Evolutionary conservation across 2,113 vertebrate genomes (phyloP).

Genomic region (Colossoma macropomum): DNA sequence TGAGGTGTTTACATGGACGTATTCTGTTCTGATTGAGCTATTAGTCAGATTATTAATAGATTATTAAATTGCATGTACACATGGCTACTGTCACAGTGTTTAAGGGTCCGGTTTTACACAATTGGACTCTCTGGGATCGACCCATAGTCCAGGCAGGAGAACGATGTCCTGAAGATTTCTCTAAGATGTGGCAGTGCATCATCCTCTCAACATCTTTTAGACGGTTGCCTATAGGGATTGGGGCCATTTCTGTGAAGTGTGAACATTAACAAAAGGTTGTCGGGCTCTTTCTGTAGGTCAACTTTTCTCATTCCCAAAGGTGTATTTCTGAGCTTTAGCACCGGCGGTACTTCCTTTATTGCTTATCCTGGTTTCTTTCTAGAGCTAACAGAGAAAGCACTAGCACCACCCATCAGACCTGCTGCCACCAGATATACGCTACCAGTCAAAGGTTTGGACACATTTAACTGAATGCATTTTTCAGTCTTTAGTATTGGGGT

Average conservation of each 20-base stretch:
- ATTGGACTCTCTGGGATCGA: background rate
- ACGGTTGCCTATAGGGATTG: conserved; percentile 5
- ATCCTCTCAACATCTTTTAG: background rate
- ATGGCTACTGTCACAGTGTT: too few species aligned
- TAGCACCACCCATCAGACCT: too few species aligned
- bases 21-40: too few species aligned
- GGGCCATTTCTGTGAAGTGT: background rate
- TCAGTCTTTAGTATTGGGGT: too few species aligned
- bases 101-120: background rate
- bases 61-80: too few species aligned
- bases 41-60: too few species aligned
- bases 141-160: background rate
- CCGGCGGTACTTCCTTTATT: background rate
- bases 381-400: too few species aligned
- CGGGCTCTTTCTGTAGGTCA: background rate
- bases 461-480: too few species aligned
- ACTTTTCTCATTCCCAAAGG: background rate
- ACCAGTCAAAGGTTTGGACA: too few species aligned
- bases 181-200: background rate
- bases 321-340: background rate
- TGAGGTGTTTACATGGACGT: too few species aligned
- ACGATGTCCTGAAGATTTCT: background rate
- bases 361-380: too few species aligned
- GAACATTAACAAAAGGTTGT: conserved; percentile 4
- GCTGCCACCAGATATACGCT: too few species aligned